Evolutionary conservation across 64 coral and sea anemone genomes (phyloP).

Genomic region (Catalaphyllia jardinei): DNA sequence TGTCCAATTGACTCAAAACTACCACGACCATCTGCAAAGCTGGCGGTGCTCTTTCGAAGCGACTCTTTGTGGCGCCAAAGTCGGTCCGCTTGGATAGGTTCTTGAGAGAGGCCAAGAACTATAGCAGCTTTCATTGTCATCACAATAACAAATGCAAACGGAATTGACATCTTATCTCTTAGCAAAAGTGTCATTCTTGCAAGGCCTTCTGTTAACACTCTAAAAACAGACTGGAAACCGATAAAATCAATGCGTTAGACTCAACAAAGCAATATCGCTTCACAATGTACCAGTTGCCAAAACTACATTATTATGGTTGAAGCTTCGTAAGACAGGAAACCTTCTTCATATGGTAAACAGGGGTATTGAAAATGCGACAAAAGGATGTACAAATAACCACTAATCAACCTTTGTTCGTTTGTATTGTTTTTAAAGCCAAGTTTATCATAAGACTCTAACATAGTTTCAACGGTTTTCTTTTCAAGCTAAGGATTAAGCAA

Average conservation of each 20-base stretch:
- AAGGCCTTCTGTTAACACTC: neutral
- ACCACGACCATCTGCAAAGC: neutral
- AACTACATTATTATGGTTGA: neutral
- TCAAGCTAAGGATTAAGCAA: neutral
- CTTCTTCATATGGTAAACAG: constrained; percentile 38
- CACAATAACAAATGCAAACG: neutral
- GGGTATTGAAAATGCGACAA: constrained; percentile 1
- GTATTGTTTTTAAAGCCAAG: constrained; percentile 8
- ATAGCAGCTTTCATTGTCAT: neutral
- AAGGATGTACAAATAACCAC: constrained; percentile 1
- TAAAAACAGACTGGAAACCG: neutral
- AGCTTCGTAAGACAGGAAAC: neutral
- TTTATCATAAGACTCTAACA: neutral
- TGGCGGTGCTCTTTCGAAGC: neutral
- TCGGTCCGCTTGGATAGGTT: neutral
- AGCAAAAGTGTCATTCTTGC: neutral
- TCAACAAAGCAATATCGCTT: neutral
- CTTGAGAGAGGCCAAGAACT: neutral
- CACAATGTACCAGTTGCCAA: neutral
- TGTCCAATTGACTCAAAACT: neutral
- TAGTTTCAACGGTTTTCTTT: neutral
- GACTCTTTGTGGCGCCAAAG: neutral
- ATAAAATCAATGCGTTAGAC: neutral
- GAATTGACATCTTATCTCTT: neutral
- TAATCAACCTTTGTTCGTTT: constrained; percentile 10